These are phyloP conservation scores for Mormoops blainvillei DNA, from an alignment of 2,113 vertebrate genomes.

Conservation along the genomic window DNA sequence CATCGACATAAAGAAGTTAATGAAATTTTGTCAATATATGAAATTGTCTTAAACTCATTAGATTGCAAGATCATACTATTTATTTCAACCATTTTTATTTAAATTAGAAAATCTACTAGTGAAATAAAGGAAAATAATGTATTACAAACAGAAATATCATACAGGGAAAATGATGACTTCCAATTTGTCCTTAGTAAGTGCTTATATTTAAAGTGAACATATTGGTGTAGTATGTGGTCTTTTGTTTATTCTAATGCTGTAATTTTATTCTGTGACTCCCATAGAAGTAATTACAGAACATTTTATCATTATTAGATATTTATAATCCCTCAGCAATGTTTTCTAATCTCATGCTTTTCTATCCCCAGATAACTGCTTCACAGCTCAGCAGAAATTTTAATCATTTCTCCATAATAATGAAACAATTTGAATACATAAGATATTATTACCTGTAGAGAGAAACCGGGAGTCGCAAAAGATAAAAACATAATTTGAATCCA, in stretches of 20 bases:
- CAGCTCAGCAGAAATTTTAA: slow-evolving; percentile 69
- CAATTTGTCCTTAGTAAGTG: slow-evolving; percentile 46
- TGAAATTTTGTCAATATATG: not conserved
- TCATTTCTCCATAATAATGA: slow-evolving; percentile 42
- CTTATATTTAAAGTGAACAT: not conserved
- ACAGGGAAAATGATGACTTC: not conserved
- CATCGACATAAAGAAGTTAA: not conserved
- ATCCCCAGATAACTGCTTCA: slow-evolving; percentile 45
- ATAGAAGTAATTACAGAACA: slow-evolving; percentile 61
- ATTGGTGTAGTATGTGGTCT: not conserved
- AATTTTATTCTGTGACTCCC: slow-evolving; percentile 44
- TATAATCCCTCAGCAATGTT: slow-evolving; percentile 68
- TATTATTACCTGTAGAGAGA: slow-evolving; percentile 30
- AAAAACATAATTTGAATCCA: not conserved
- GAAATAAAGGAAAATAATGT: not conserved
- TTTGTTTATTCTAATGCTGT: slow-evolving; percentile 50
- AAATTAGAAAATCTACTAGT: not conserved
- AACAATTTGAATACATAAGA: slow-evolving; percentile 29
- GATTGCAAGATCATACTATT: not conserved
- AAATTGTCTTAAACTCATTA: not conserved
- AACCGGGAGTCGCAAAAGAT: not conserved
- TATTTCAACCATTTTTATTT: not conserved
- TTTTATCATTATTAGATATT: slow-evolving; percentile 60
- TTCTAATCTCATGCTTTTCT: slow-evolving; percentile 65
- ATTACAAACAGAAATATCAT: not conserved